Base-by-base conservation (phyloP, 2,797 vertebrate genomes). In the Acestrorhynchus altus region DNA sequence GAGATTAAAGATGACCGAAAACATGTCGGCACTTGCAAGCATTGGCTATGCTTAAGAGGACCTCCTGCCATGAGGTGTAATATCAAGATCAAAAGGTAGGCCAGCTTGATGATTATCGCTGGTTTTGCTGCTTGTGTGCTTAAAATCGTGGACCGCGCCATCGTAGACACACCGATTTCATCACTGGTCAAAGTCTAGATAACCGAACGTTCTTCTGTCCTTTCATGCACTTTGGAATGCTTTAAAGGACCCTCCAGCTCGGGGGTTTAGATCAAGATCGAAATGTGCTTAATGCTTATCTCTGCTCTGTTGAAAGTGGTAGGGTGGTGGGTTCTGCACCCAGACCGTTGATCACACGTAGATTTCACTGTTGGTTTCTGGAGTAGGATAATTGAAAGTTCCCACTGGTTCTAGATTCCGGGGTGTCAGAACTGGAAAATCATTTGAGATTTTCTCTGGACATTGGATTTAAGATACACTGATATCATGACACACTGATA, bases 311-410 rank as follows among this genome's bases (percentile, higher is more conserved):
- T 72, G 31, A 42, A 44, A 75, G 76, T 52, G 68, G 72, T 65
- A 81, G 83, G 42, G 83, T 87, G 88, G 89, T 89, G 89, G 86
- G 88, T n/a, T n/a, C n/a, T n/a, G n/a, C n/a, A n/a, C n/a, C n/a
- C n/a, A n/a, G n/a, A n/a, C n/a, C n/a, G n/a, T n/a, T n/a, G n/a
- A n/a, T n/a, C n/a, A n/a, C n/a, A n/a, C n/a, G n/a, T n/a, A n/a
- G n/a, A n/a, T n/a, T n/a, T n/a, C n/a, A n/a, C n/a, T n/a, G n/a
- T n/a, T n/a, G n/a, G n/a, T n/a, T n/a, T n/a, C n/a, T n/a, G n/a
- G n/a, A n/a, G n/a, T n/a, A n/a, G n/a, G n/a, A n/a, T n/a, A n/a
- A n/a, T n/a, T n/a, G n/a, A n/a, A n/a, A n/a, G n/a, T n/a, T n/a
- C n/a, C n/a, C n/a, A n/a, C n/a, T n/a, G n/a, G n/a, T n/a, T n/a